Percentiles rank a stretch among this genome's conserved stretches.
Conservation (phyloP, 2,113 vertebrate species). For the Carassius auratus region DNA sequence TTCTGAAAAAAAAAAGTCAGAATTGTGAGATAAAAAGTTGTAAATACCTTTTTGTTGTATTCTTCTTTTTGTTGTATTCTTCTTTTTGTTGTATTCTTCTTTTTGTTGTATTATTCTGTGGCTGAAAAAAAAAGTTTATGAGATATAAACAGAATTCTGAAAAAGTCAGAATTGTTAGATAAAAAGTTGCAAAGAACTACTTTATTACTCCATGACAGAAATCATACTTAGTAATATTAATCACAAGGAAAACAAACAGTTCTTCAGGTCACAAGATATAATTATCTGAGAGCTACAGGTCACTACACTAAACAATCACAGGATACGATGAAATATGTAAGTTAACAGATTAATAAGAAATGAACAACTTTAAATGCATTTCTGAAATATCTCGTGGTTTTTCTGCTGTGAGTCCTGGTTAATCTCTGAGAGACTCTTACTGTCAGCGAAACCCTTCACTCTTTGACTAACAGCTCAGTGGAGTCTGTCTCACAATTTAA, state of each 20-base stretch:
- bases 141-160: no score
- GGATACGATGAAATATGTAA: neutral
- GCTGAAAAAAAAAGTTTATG: neutral
- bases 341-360: neutral
- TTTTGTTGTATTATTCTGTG: neutral
- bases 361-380: neutral
- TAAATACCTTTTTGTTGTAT: no score
- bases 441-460: neutral
- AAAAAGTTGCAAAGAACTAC: no score
- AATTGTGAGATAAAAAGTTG: no score
- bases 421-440: neutral
- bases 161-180: no score
- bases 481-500: neutral
- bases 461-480: neutral
- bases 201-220: no score
- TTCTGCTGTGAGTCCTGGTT: neutral
- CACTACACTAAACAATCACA: neutral
- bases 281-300: neutral
- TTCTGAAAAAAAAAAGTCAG: no score
- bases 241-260: neutral
- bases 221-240: neutral
- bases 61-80: neutral
- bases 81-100: no score
- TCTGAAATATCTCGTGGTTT: neutral
- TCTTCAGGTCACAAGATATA: neutral